Evolutionary conservation across 2,113 vertebrate genomes (phyloP).

Genomic region (Pseudorasbora parva): DNA sequence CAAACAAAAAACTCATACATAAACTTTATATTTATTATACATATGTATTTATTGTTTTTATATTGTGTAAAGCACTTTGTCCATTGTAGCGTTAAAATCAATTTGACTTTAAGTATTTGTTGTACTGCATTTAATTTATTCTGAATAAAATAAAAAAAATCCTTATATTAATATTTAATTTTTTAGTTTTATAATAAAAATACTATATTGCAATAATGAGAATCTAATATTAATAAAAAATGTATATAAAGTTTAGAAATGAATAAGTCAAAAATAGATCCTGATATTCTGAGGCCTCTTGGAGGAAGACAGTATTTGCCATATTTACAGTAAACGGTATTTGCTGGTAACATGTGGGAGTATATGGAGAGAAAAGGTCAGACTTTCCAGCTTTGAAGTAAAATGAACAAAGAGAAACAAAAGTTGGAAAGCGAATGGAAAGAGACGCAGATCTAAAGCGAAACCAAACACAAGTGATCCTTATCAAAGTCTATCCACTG

Average conservation of each 20-base stretch:
- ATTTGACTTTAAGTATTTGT: too few species aligned
- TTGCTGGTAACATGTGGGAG: background rate
- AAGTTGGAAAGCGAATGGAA: slow-evolving; percentile 14
- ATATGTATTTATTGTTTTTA: too few species aligned
- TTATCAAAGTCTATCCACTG: slow-evolving; percentile 22
- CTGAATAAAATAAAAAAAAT: too few species aligned
- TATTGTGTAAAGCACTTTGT: too few species aligned
- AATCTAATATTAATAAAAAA: background rate
- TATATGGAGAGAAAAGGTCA: background rate
- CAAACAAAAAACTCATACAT: background rate
- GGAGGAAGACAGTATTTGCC: too few species aligned
- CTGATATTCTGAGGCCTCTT: background rate
- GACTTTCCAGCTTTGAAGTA: background rate
- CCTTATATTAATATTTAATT: too few species aligned
- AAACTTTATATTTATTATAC: too few species aligned
- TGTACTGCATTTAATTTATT: too few species aligned
- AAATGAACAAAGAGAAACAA: background rate
- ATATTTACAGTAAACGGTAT: background rate
- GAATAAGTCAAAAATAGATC: too few species aligned
- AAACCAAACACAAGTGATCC: slow-evolving; percentile 34
- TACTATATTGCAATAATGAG: too few species aligned
- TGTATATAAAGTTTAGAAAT: background rate
- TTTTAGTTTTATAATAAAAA: too few species aligned
- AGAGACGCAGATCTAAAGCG: background rate
- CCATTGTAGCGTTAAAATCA: too few species aligned